Evolutionary conservation across 92 coral and sea anemone genomes (phyloP), one percentile per base, ranked within the genome.

Genomic region (Diadumene lineata): DNA sequence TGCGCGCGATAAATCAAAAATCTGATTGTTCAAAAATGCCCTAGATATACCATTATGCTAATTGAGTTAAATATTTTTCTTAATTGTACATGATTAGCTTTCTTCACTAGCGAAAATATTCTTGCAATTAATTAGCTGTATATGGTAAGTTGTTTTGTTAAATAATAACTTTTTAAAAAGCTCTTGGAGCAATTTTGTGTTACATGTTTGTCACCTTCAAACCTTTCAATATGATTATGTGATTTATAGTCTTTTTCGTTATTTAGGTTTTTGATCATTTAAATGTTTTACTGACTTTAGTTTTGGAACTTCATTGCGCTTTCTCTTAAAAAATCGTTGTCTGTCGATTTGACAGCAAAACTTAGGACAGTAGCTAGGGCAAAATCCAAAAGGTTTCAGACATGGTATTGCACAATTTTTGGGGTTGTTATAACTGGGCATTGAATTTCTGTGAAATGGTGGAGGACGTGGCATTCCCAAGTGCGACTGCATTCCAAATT

Each of bases 341-440:
- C 15, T 60, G 33, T 74, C 76, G 8, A 51, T 56, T 0, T 22
- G 25, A 60, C 97, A 91, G 70, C 97, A 91, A 26, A 34, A 38
- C 6, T 43, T 56, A 27, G 93, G 83, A 44, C 97, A 91, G 56
- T 88, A 91, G 38, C 84, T 51, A 0, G 92, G 97, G 10, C 97
- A 91, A 63, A 81, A 31, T 0, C 87, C 84, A 60, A 56, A 68
- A 1, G 73, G 58, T 30, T 72, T 82, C 24, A 62, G 34, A 15
- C 92, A 87, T 2, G 92, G 56, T 13, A 83, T 24, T 2, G 85
- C 79, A 34, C 92, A 87, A 32, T 60, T 68, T 23, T 26, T 78
- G 22, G 69, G 75, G n/a, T 56, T 56, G 31, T 55, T 25, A 15
- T 15, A 57, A 22, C 57, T 38, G 10, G 75, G 9, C n/a, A 72